Conservation (phyloP, 2,888 invertebrate species). For the Prosopocoilus inquinatus region DNA sequence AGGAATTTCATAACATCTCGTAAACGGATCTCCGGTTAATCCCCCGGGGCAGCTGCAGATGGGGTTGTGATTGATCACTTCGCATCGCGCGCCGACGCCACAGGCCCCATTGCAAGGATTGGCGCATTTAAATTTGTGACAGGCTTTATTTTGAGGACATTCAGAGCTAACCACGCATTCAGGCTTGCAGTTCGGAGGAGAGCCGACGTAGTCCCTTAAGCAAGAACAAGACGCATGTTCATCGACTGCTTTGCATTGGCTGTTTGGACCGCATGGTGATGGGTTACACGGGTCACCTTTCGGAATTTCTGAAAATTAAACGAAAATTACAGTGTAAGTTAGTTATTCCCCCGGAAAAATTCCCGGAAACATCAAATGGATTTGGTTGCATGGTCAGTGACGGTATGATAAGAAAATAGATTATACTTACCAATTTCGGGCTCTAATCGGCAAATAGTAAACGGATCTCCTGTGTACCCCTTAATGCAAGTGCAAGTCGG, state of each 20-base stretch:
- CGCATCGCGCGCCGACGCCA: constrained; percentile 69
- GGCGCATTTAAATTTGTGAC: constrained; percentile 72
- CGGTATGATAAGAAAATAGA: no score
- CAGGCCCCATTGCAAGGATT: constrained; percentile 76
- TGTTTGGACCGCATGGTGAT: constrained; percentile 75
- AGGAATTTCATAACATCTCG: constrained; percentile 57
- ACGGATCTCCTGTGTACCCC: constrained; percentile 75
- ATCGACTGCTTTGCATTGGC: constrained; percentile 65
- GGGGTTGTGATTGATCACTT: constrained; percentile 73
- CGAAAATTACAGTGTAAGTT: constrained; percentile 22
- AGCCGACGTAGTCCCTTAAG: constrained; percentile 65
- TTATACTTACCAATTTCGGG: constrained; percentile 26
- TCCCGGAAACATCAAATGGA: no score
- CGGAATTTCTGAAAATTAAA: background rate
- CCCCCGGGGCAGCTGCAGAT: constrained; percentile 69
- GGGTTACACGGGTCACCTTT: constrained; percentile 63
- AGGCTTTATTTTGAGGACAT: constrained; percentile 69
- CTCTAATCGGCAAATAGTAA: constrained; percentile 53
- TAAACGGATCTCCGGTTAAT: constrained; percentile 73
- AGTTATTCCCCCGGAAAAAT: no score
- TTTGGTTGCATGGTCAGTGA: constrained; percentile 4
- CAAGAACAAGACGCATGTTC: constrained; percentile 75
- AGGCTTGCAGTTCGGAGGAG: constrained; percentile 72
- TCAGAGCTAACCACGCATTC: constrained; percentile 77
- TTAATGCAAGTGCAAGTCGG: constrained; percentile 79